These are phyloP conservation scores for Caenorhabditis tropicalis DNA, from an alignment of 1,140 invertebrate genomes.

Conservation along the genomic window DNA sequence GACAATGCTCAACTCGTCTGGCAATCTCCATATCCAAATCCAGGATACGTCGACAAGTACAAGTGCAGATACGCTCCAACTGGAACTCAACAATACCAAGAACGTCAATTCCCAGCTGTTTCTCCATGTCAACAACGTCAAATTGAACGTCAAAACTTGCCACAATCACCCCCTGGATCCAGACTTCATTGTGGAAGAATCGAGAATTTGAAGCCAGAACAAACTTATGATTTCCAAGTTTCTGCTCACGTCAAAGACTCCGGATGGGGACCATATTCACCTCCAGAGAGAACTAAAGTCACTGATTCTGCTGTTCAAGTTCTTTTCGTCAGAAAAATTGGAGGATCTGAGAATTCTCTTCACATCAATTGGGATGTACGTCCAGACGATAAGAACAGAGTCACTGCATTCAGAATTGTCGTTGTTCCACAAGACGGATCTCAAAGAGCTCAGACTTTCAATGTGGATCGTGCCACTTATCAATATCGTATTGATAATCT, in stretches of 20 bases:
- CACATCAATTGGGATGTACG: constrained; percentile 65
- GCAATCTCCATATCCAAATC: constrained; percentile 64
- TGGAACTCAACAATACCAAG: constrained; percentile 61
- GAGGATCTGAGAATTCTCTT: constrained; percentile 62
- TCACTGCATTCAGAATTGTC: constrained; percentile 67
- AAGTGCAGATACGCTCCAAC: constrained; percentile 64
- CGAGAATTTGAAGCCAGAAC: constrained; percentile 64
- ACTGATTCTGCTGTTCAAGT: constrained; percentile 63
- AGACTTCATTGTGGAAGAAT: constrained; percentile 69
- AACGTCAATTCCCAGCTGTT: constrained; percentile 69
- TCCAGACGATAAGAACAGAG: constrained; percentile 61
- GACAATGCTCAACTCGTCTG: constrained; percentile 69
- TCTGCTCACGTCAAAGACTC: constrained; percentile 63
- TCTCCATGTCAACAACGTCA: constrained; percentile 67
- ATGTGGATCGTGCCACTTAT: constrained; percentile 67
- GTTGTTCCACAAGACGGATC: constrained; percentile 65
- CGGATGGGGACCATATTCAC: constrained; percentile 65
- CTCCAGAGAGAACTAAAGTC: constrained; percentile 59
- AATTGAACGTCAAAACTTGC: constrained; percentile 66
- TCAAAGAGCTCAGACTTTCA: constrained; percentile 65
- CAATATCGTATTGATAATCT: constrained; percentile 68
- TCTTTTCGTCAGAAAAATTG: constrained; percentile 61
- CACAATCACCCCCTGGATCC: constrained; percentile 62
- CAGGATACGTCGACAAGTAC: constrained; percentile 69
- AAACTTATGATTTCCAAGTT: constrained; percentile 67